A percentile compares a stretch with the other conserved stretches of the same genome.
Evolutionary conservation across 2,888 invertebrate genomes (phyloP).

Genomic region (Baccha elongata): DNA sequence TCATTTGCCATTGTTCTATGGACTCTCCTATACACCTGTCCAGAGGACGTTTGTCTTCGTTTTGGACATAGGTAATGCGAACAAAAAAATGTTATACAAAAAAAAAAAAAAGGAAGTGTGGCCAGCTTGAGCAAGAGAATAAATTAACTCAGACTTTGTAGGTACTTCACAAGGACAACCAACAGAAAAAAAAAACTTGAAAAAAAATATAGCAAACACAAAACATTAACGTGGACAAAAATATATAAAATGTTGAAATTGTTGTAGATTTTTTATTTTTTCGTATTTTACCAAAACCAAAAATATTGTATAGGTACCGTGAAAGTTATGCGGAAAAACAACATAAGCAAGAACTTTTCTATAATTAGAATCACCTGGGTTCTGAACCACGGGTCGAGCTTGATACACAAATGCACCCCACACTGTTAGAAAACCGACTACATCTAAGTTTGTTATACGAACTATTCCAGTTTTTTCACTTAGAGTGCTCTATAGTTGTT

Average conservation of each 20-base stretch:
- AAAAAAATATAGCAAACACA: constrained; percentile 20
- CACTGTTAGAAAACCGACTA: neutral
- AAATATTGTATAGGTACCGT: constrained; percentile 30
- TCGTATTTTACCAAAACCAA: neutral
- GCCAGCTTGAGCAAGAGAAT: constrained; percentile 43
- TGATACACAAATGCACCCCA: constrained; percentile 28
- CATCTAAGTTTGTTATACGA: too few relatives aligned
- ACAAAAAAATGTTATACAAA: constrained; percentile 1
- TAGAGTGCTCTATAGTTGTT: constrained; percentile 34
- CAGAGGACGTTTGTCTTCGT: constrained; percentile 1
- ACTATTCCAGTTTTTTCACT: constrained; percentile 30
- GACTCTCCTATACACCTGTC: constrained; percentile 32
- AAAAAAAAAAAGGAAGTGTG: constrained; percentile 8
- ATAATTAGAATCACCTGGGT: constrained; percentile 66
- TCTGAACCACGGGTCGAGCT: constrained; percentile 34
- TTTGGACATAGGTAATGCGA: constrained; percentile 26
- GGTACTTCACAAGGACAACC: constrained; percentile 10
- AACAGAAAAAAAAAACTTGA: neutral
- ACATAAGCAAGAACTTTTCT: constrained; percentile 40
- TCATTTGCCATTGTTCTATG: constrained; percentile 9
- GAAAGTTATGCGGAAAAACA: constrained; percentile 8
- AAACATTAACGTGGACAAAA: constrained; percentile 28
- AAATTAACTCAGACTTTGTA: constrained; percentile 40
- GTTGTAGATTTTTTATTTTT: constrained; percentile 12
- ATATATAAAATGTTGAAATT: constrained; percentile 41